phyloP scores from a whole-genome alignment of 2,888 invertebrate genomes.

The Loripinus fragilis region DNA sequence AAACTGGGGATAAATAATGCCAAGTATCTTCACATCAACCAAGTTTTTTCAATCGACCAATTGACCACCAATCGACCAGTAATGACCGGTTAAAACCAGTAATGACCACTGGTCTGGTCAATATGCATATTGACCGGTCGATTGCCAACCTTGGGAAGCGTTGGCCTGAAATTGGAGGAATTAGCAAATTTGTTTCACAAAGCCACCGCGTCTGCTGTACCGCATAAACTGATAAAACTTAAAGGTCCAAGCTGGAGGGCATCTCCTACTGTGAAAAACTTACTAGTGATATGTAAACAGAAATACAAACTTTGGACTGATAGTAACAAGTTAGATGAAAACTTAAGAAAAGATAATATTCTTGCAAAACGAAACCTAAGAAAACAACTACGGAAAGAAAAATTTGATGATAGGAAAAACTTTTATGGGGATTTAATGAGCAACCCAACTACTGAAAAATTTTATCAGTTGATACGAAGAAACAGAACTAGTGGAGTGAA shows the following conservation, averaged over 20 bases:
- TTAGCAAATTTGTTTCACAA: background rate
- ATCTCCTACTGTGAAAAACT: background rate
- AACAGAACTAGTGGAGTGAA: background rate
- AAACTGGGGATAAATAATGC: no score
- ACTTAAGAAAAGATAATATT: background rate
- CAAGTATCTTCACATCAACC: no score
- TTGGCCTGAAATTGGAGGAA: background rate
- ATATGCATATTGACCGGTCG: no score
- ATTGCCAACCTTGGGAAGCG: no score
- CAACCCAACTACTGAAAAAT: background rate
- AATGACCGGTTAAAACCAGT: no score
- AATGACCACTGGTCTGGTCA: no score
- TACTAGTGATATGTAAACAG: background rate
- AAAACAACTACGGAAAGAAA: background rate
- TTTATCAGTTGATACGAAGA: conserved; percentile 5
- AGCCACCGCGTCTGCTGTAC: background rate
- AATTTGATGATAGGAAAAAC: background rate
- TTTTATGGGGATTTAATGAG: background rate
- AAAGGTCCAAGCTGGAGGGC: conserved; percentile 13
- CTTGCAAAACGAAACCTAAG: background rate
- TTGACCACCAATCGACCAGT: no score
- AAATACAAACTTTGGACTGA: background rate
- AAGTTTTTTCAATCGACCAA: no score
- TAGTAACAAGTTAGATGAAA: background rate
- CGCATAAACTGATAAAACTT: background rate